phyloP scores from a whole-genome alignment of 53 echinoderm and acorn worm genomes.

The Antedon mediterranea region DNA sequence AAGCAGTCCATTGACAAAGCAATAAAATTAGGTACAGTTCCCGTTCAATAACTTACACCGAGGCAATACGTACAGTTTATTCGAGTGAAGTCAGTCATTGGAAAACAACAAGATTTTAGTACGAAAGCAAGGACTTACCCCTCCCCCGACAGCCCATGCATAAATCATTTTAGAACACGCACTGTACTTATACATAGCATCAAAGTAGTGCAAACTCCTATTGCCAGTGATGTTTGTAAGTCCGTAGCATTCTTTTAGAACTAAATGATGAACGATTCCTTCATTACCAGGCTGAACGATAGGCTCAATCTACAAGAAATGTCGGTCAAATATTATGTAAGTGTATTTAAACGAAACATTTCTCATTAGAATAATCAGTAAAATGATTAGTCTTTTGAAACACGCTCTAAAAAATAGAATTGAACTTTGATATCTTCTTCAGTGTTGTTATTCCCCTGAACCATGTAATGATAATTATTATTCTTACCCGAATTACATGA shows the following conservation, averaged over 20 bases:
- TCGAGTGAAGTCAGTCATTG: too few species aligned
- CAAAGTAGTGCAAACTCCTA: neutral
- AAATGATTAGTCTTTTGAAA: too few species aligned
- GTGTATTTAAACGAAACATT: neutral
- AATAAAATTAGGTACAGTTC: too few species aligned
- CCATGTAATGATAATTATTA: neutral
- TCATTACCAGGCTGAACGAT: constrained; percentile 9
- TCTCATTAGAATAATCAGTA: neutral
- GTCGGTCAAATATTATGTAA: neutral
- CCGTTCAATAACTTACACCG: too few species aligned
- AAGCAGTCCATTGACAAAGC: too few species aligned
- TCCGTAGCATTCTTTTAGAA: constrained; percentile 9
- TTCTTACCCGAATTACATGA: constrained; percentile 15
- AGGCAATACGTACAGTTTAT: too few species aligned
- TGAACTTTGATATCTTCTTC: too few species aligned
- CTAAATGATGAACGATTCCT: constrained; percentile 11
- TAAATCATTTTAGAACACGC: constrained; percentile 6
- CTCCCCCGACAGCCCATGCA: constrained; percentile 18
- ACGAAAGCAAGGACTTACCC: too few species aligned
- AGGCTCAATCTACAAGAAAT: constrained; percentile 12
- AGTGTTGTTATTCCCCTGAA: too few species aligned
- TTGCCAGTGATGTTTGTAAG: neutral
- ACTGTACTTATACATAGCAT: neutral
- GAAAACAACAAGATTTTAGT: too few species aligned
- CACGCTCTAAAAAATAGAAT: too few species aligned